A percentile compares a stretch with the other conserved stretches of the same genome.
Evolutionary conservation across 2,797 vertebrate genomes (phyloP).

Genomic region (Tragelaphus eurycerus): DNA sequence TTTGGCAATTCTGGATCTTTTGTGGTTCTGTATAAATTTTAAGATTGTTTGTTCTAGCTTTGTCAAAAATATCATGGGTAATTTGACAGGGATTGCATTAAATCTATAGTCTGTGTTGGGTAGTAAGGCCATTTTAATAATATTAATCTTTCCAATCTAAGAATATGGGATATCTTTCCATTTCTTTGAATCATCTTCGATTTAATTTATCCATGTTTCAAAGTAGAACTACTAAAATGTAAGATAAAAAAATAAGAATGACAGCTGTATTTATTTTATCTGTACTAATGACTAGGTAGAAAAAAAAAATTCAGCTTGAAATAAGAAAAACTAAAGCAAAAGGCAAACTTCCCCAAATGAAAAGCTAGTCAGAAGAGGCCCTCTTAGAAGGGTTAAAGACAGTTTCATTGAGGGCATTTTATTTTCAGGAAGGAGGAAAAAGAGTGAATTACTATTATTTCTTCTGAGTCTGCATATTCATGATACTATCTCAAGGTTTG

Average conservation of each 20-base stretch:
- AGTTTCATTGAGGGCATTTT: background rate
- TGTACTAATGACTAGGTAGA: background rate
- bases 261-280: background rate
- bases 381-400: background rate
- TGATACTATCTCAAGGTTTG: background rate
- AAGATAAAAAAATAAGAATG: background rate
- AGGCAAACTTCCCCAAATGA: background rate
- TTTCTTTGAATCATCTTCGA: background rate
- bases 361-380: conserved; percentile 20
- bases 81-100: background rate
- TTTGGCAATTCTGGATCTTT: background rate
- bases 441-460: background rate
- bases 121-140: background rate
- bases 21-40: background rate
- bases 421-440: background rate
- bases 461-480: background rate
- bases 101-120: background rate
- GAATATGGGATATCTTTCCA: background rate
- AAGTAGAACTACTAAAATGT: background rate
- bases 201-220: background rate
- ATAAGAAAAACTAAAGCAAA: background rate
- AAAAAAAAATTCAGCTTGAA: background rate
- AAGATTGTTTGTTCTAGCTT: background rate
- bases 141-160: background rate
- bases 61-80: background rate